Conservation (phyloP, 2,113 vertebrate species). For the Hoplias malabaricus region DNA sequence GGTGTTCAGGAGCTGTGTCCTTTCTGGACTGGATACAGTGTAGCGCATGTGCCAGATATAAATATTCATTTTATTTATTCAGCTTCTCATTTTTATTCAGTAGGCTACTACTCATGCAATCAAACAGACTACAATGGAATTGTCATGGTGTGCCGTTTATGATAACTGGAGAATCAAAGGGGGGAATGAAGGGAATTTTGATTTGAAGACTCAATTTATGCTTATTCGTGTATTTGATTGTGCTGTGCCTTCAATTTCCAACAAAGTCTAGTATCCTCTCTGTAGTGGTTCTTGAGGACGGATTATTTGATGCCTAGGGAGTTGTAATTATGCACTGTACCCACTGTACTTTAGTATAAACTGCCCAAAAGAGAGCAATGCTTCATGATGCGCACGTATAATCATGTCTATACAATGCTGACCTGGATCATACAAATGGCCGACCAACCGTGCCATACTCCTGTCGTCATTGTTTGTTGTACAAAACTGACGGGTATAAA, state of each 20-base stretch:
- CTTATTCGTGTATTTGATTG: constrained; percentile 32
- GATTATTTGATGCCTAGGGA: not conserved
- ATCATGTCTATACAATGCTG: not conserved
- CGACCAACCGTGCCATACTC: not conserved
- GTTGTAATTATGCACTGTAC: not conserved
- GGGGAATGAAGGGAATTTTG: not conserved
- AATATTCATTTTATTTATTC: constrained; percentile 20
- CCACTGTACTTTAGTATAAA: not conserved
- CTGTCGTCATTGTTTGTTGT: not conserved
- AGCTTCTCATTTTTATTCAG: constrained; percentile 13
- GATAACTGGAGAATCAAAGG: constrained; percentile 9
- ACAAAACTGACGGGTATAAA: not conserved
- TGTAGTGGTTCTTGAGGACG: not conserved
- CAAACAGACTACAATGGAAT: not conserved
- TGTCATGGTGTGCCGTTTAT: not conserved
- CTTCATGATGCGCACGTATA: not conserved
- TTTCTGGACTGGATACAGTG: not conserved
- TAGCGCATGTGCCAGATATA: not conserved
- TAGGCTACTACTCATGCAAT: constrained; percentile 2
- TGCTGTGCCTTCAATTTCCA: not conserved
- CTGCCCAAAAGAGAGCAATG: not conserved
- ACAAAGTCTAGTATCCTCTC: constrained; percentile 4
- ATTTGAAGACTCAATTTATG: constrained; percentile 29
- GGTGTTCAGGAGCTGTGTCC: no score
- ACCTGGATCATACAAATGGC: not conserved